Evolutionary conservation across 2,888 invertebrate species (phyloP), one percentile per base, ranked within the genome.

Genomic region (Lutraria lutraria): DNA sequence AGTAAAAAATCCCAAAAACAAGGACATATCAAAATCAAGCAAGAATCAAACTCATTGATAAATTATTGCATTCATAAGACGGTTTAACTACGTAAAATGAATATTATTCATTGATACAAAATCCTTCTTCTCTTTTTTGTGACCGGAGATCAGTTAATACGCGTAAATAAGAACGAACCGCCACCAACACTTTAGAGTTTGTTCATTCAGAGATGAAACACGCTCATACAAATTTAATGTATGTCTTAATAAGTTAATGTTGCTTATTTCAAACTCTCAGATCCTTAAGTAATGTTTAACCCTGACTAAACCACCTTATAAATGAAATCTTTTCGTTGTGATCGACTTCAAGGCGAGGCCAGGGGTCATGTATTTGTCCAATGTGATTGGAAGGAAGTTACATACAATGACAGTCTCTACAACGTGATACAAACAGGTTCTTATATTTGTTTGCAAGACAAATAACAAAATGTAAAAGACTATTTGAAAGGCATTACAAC

Each of bases 331-430:
- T 76, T 34, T 25, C 76, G 25, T 76, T 34, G 15, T 25, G 34
- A 76, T 76, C 76, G 76, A 76, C 76, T 34, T 76, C 25, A 16
- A 31, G 31, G 34, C 34, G 19, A 76, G 31, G 76, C 34, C 76
- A 76, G 76, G 76, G 76, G 76, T 76, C 76, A 19, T 76, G 76
- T 76, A 31, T 76, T 76, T 34, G 34, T 34, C 34, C 31, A 34
- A 34, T 76, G 15, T 25, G 25, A 19, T 76, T n/a, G 76, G 31
- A 4, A 31, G 76, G 76, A 76, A 76, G 34, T 16, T 31, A 31
- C 3, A 76, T 34, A 76, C 76, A 76, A 34, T 34, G 19, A 13
- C 31, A 19, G 76, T 76, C 4, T 34, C 76, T 1, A 76, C 76
- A 25, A 76, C 19, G 76, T 76, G 76, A 16, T 19, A 76, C 19